Base-by-base conservation (phyloP, 2,888 invertebrate species). In the Athetis lepigone region DNA sequence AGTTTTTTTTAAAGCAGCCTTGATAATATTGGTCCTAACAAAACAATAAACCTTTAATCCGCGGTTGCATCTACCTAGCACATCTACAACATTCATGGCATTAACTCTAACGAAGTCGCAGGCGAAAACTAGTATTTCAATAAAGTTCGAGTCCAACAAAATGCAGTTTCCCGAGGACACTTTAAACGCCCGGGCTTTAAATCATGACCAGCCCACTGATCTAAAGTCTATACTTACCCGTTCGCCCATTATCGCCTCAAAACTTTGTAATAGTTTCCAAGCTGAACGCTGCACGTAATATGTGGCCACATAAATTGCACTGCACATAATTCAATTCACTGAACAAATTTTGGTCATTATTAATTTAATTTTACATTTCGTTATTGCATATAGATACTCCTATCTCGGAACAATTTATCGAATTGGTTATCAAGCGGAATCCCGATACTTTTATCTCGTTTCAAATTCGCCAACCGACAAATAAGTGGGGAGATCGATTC, bases 181-280 rank as follows among this genome's bases (percentile, higher is more conserved):
- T 71, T 52, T 6, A 36, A 71, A 36, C 45, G 54, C 40, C 16
- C 23, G 18, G 25, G 42, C 13, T 39, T 66, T 72, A 72, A 72
- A 72, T 72, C 71, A 72, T 58, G 16, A n/a, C 25, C 42, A 42
- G 52, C 42, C 64, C 72, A 71, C 77, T 71, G 77, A 72, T 72
- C 71, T 71, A 71, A 70, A 70, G 77, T 71, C 77, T 76, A 71
- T 77, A 72, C 73, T 76, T 51, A 58, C 71, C 63, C 77, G 77
- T 45, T 57, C 46, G 54, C 45, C 71, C 71, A 76, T 72, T 77
- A 72, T 64, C 71, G 77, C 77, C 54, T 71, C 57, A 71, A 58
- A 72, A 72, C 55, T 72, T 76, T 42, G 65, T 72, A 76, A 72
- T 76, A 72, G 77, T 72, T 72, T 72, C 77, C 54, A 39, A 63